A percentile compares a stretch with the other conserved stretches of the same genome.
phyloP scores from a whole-genome alignment of 92 coral and sea anemone genomes.

The Porites cylindrica region DNA sequence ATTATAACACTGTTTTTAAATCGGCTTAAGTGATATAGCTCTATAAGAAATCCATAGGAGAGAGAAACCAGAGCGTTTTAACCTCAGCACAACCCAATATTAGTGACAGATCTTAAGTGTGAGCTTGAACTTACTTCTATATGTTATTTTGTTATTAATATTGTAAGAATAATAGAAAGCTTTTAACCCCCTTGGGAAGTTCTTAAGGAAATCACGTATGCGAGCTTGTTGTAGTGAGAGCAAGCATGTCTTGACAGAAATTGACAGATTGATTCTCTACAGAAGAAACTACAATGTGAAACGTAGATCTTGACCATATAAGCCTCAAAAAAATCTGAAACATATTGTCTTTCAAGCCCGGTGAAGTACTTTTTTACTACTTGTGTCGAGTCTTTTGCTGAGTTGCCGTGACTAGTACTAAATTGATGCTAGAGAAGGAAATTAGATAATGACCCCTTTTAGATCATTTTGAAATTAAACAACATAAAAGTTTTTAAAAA shows the following conservation, averaged over 20 bases:
- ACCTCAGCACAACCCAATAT: constrained; percentile 19
- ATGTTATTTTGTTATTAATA: constrained; percentile 39
- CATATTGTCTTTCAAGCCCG: not conserved
- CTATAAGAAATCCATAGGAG: not conserved
- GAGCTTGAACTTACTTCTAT: not conserved
- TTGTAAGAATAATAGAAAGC: constrained; percentile 19
- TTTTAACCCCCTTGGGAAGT: constrained; percentile 27
- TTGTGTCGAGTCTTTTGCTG: not conserved
- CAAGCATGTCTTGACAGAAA: not conserved
- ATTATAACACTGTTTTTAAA: constrained; percentile 10
- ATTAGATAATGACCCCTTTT: constrained; percentile 9
- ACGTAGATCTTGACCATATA: not conserved
- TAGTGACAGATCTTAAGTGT: constrained; percentile 11
- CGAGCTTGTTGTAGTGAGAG: not conserved
- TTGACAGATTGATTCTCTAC: not conserved
- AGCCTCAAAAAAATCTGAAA: not conserved
- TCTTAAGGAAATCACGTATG: constrained; percentile 15
- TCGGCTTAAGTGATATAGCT: constrained; percentile 13
- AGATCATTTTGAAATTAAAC: not conserved
- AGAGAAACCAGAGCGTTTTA: constrained; percentile 7
- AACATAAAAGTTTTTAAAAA: not conserved
- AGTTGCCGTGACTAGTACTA: constrained; percentile 23
- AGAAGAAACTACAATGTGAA: not conserved
- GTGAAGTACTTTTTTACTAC: not conserved
- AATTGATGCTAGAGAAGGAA: constrained; percentile 1